A percentile compares a stretch with the other conserved stretches of the same genome.
phyloP scores from a whole-genome alignment of 2,888 invertebrate genomes.

The Eilema depressum region DNA sequence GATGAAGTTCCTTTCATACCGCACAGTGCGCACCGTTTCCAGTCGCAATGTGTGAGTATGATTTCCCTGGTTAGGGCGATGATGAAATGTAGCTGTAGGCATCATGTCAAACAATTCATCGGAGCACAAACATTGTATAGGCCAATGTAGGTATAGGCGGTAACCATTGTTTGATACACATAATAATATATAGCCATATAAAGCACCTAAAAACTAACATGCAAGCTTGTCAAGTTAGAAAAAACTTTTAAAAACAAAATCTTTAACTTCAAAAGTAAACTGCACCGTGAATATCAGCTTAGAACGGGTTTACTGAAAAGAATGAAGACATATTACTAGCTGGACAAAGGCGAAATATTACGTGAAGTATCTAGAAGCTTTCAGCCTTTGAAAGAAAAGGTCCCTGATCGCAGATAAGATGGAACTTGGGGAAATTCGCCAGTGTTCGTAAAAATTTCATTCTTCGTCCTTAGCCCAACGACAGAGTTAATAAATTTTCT shows the following conservation, averaged over 20 bases:
- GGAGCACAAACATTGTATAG: too few relatives aligned
- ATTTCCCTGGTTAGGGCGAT: too few relatives aligned
- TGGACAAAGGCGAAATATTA: conserved; percentile 9
- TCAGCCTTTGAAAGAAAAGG: conserved; percentile 33
- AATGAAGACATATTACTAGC: not conserved
- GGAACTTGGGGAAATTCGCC: conserved; percentile 28
- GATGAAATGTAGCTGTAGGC: too few relatives aligned
- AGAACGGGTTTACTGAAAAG: not conserved
- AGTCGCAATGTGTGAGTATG: too few relatives aligned
- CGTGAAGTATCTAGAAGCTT: conserved; percentile 21
- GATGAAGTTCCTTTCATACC: too few relatives aligned
- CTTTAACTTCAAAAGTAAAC: not conserved
- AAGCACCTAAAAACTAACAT: too few relatives aligned
- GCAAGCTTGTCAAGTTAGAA: not conserved
- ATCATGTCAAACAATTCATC: too few relatives aligned
- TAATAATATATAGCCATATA: too few relatives aligned
- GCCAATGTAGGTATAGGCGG: too few relatives aligned
- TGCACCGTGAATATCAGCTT: not conserved
- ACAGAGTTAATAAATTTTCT: conserved; percentile 29
- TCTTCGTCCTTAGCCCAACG: conserved; percentile 16
- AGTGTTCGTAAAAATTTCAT: conserved; percentile 21
- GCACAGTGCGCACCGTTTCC: too few relatives aligned
- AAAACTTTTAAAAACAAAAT: not conserved
- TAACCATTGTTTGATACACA: too few relatives aligned
- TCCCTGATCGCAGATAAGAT: conserved; percentile 20